Evolutionary conservation across 2,797 vertebrate species (phyloP).

Genomic region (Halcyon badia): DNA sequence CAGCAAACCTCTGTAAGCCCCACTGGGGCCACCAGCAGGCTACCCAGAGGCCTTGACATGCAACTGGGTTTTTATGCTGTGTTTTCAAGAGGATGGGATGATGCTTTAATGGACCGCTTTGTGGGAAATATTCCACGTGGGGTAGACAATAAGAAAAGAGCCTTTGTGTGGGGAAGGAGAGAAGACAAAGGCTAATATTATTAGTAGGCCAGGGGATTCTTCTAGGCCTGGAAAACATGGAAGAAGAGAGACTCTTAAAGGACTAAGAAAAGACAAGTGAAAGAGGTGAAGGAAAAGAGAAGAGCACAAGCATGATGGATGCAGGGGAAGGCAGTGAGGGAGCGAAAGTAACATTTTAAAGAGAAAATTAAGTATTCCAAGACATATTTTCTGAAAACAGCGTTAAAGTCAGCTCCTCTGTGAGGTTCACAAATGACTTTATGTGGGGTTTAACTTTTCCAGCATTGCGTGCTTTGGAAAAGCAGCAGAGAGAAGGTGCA

Average conservation of each 20-base stretch:
- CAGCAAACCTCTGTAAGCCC: constrained; percentile 35
- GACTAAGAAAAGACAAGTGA: background rate
- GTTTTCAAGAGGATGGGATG: background rate
- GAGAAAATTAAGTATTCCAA: background rate
- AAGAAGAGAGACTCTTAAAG: background rate
- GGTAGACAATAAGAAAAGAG: background rate
- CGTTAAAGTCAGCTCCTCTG: background rate
- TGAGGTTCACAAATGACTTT: background rate
- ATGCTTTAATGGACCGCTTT: constrained; percentile 28
- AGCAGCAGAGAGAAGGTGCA: background rate
- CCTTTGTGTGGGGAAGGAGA: constrained; percentile 11
- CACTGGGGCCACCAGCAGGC: constrained; percentile 20
- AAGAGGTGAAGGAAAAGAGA: background rate
- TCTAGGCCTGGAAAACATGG: constrained; percentile 8
- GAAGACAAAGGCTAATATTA: background rate
- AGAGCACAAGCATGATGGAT: background rate
- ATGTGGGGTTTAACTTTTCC: background rate
- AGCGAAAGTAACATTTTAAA: background rate
- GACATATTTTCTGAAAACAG: background rate
- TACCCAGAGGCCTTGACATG: background rate
- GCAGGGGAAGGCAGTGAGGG: background rate
- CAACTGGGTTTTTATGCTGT: background rate
- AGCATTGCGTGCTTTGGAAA: background rate
- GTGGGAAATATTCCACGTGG: background rate
- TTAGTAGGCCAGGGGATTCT: background rate